Base-by-base conservation (phyloP, 2,113 vertebrate genomes). In the Stictonetta naevosa region DNA sequence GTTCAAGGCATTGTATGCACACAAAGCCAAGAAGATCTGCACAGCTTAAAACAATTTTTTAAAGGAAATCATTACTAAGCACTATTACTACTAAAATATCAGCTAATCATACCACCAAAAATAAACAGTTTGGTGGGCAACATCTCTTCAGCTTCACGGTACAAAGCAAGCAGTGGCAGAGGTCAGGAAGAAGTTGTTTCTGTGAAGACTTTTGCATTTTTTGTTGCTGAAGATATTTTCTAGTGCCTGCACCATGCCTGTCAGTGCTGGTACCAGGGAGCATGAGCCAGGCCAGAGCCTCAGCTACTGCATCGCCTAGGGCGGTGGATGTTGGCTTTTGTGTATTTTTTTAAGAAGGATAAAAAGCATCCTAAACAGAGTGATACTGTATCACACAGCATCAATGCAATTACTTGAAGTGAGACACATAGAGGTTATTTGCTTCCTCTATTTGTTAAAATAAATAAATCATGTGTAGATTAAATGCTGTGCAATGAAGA, bases 21-120 rank as follows among this genome's bases (percentile, higher is more conserved):
- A 82, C 58, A 83, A 75, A 95, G 87, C 93, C 91, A 90, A 94
- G 90, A 85, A 60, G 87, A 76, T 87, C 86, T 76, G 56, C 29
- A 6, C 63, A 50, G 79, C 67, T 77, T 88, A 25, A 77, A 82
- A 46, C 73, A 46, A 13, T 44, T n/a, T 82, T 89, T 74, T 11
- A 34, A 72, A 94, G 90, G 95, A 96, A 95, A 85, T 33, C 69
- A 75, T 87, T 86, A 66, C 69, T 68, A 91, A 86, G 73, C 69
- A 81, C 20, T 83, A 80, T 48, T 88, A 10, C 53, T n/a, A 72
- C 42, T 85, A 15, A 68, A 84, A 88, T 69, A 19, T 20, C 77
- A 76, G 69, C 42, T 92, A 78, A 82, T 96, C 92, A 87, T 33
- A 75, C 59, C 42, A 52, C 81, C 44, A 86, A 76, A 96, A 92